These are phyloP conservation scores for Ophiodon elongatus DNA, from an alignment of 2,113 vertebrate genomes.

Conservation along the genomic window DNA sequence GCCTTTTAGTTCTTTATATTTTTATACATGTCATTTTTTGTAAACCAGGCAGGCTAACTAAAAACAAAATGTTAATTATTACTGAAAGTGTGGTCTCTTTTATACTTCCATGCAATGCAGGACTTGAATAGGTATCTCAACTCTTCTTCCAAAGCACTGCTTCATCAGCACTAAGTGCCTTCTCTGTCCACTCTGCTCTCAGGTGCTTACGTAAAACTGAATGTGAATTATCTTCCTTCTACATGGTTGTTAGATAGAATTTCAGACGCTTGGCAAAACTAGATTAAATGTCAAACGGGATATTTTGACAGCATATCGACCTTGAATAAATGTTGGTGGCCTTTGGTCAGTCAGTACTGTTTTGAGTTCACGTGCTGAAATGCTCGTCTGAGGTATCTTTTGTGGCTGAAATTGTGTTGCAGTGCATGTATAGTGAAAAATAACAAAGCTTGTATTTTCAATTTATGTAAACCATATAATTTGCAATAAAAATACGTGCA, in stretches of 20 bases:
- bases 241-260: neutral
- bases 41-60: slow-evolving; percentile 8
- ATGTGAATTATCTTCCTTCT: neutral
- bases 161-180: slow-evolving; percentile 6
- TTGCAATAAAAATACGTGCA: slow-evolving; percentile 37
- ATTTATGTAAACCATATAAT: slow-evolving; percentile 7
- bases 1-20: slow-evolving; percentile 7
- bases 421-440: slow-evolving; percentile 44
- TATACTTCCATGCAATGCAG: slow-evolving; percentile 7
- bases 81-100: neutral
- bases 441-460: slow-evolving; percentile 33
- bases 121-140: slow-evolving; percentile 10
- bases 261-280: neutral
- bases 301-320: neutral
- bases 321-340: neutral
- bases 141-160: slow-evolving; percentile 21
- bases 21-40: slow-evolving; percentile 23
- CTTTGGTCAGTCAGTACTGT: neutral
- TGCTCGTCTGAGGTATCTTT: slow-evolving; percentile 2
- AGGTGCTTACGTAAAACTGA: slow-evolving; percentile 14
- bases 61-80: neutral
- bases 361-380: slow-evolving; percentile 7
- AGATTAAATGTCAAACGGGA: neutral
- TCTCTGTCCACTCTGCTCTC: slow-evolving; percentile 27
- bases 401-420: slow-evolving; percentile 32